Evolutionary conservation across 2,888 invertebrate genomes (phyloP).

Genomic region (Cosmopolites sordidus): DNA sequence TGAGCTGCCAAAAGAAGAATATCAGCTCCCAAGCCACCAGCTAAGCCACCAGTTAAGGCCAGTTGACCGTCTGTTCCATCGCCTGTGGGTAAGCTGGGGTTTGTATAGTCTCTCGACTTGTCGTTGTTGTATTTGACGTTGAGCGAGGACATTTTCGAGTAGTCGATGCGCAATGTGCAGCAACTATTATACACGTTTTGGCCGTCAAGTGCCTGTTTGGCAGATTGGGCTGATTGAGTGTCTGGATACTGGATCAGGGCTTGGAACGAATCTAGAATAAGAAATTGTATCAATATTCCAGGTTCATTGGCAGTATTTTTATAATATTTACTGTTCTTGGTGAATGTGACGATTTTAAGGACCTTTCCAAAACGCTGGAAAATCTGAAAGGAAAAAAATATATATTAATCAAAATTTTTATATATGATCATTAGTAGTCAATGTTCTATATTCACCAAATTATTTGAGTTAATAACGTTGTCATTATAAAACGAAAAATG

Average conservation of each 20-base stretch:
- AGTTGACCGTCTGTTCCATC: conserved; percentile 69
- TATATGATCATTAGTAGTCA: too few species aligned
- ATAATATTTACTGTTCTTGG: conserved; percentile 91
- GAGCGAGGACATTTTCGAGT: conserved; percentile 95
- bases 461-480: too few species aligned
- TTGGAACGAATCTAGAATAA: conserved; percentile 88
- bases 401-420: not conserved
- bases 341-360: conserved; percentile 98
- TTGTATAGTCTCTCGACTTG: conserved; percentile 98
- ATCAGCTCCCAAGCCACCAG: conserved; percentile 61
- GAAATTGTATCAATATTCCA: not conserved
- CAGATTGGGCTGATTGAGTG: conserved; percentile 93
- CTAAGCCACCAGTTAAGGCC: conserved; percentile 52
- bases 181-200: conserved; percentile 99
- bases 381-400: conserved; percentile 64
- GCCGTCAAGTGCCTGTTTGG: conserved; percentile 95
- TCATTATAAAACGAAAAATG: too few species aligned
- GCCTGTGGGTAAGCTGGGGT: conserved; percentile 94
- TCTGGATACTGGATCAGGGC: conserved; percentile 98
- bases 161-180: conserved; percentile 98
- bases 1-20: conserved; percentile 57
- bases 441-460: too few species aligned
- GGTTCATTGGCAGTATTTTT: not conserved
- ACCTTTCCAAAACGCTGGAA: conserved; percentile 99
- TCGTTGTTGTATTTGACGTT: conserved; percentile 99